phyloP scores from a whole-genome alignment of 2,113 vertebrate genomes.

The Antigone vipio region DNA sequence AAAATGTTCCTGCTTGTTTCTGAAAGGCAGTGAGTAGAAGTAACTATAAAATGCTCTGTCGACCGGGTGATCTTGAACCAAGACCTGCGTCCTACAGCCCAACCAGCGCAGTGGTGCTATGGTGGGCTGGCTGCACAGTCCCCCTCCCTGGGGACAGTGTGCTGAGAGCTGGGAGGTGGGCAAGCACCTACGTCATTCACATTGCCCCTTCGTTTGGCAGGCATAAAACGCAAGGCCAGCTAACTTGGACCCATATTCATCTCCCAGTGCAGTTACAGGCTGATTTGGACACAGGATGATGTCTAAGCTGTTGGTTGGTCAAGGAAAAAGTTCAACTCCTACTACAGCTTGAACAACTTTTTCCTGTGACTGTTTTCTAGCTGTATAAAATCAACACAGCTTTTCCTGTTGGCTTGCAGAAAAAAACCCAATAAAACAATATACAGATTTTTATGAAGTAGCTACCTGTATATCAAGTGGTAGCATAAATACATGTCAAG shows the following conservation, averaged over 20 bases:
- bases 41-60: neutral
- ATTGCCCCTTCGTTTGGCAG: neutral
- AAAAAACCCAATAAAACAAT: neutral
- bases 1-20: neutral
- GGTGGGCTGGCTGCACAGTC: neutral
- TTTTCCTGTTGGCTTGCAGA: slow-evolving; percentile 23
- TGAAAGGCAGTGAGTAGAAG: neutral
- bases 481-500: neutral
- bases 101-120: rapidly evolving
- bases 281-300: neutral
- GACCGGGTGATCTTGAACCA: neutral
- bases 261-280: neutral
- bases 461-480: neutral
- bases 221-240: neutral
- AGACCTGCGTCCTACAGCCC: neutral
- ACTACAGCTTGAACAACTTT: neutral
- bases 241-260: neutral
- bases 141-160: too few species aligned
- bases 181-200: too few species aligned
- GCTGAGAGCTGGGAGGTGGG: neutral
- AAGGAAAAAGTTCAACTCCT: neutral
- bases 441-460: neutral
- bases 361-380: neutral
- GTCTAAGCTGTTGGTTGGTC: neutral
- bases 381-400: slow-evolving; percentile 13